phyloP scores from a whole-genome alignment of 2,113 vertebrate species.

The Hyperopisus bebe region DNA sequence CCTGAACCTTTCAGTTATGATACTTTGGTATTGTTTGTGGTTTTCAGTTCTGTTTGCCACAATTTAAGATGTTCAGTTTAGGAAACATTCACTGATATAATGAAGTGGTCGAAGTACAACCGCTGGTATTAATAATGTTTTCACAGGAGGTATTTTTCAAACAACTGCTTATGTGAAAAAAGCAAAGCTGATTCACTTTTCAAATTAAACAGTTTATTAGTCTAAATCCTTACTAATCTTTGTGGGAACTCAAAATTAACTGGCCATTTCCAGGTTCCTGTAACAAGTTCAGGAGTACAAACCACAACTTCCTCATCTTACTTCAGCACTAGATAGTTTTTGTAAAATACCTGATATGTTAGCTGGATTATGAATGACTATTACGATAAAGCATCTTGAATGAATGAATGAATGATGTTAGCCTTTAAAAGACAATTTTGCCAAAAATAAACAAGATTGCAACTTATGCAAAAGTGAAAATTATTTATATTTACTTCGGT shows the following conservation, averaged over 20 bases:
- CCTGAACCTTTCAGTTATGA: neutral
- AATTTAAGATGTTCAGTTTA: neutral
- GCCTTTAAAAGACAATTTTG: neutral
- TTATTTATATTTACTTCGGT: neutral
- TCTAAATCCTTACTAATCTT: conserved; percentile 57
- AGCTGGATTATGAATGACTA: conserved; percentile 45
- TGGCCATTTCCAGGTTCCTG: conserved; percentile 49
- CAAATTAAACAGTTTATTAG: conserved; percentile 44
- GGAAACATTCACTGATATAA: neutral
- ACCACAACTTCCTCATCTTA: conserved; percentile 28
- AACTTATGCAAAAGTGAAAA: neutral
- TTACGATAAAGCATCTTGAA: conserved; percentile 32
- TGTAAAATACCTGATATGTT: conserved; percentile 32
- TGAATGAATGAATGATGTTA: conserved; percentile 1
- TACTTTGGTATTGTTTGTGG: neutral
- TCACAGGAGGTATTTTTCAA: neutral
- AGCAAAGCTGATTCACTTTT: conserved; percentile 38
- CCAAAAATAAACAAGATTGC: neutral
- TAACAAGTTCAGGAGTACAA: conserved; percentile 23
- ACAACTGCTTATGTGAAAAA: conserved; percentile 31
- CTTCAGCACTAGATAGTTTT: conserved; percentile 26
- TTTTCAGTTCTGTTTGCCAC: conserved; percentile 4
- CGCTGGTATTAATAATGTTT: neutral
- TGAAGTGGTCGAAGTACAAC: neutral
- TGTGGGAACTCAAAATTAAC: conserved; percentile 54